phyloP scores from a whole-genome alignment of 2,797 vertebrate genomes.

The Smutsia temminckii region DNA sequence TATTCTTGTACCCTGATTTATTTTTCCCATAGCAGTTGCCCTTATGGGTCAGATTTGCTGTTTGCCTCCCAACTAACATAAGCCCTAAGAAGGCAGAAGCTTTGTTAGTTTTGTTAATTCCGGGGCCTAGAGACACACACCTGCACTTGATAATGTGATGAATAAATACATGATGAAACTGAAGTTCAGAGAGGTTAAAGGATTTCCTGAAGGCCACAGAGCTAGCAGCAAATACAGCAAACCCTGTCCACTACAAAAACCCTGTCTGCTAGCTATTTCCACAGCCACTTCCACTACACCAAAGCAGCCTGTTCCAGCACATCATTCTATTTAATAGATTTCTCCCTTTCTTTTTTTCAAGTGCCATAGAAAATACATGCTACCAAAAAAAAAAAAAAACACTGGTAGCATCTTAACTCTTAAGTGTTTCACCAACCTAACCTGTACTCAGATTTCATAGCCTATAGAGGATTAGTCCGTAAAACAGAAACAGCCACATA shows the following conservation, averaged over 20 bases:
- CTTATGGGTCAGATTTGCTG: not conserved
- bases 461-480: not conserved
- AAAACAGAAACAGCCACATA: constrained; percentile 30
- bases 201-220: constrained; percentile 63
- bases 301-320: constrained; percentile 15
- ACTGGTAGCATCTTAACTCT: constrained; percentile 55
- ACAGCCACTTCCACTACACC: not conserved
- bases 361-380: constrained; percentile 54
- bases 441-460: constrained; percentile 28
- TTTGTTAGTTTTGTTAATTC: not conserved
- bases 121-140: not conserved
- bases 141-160: not conserved
- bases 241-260: not conserved
- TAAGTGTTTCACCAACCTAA: constrained; percentile 55
- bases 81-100: not conserved
- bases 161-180: not conserved
- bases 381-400: constrained; percentile 52
- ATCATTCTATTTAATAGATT: constrained; percentile 34
- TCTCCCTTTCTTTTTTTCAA: constrained; percentile 22
- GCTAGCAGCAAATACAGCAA: not conserved
- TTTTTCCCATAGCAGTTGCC: not conserved
- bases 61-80: not conserved
- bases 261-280: not conserved
- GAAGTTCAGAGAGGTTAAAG: constrained; percentile 45
- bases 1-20: not conserved